Percentiles rank a stretch among this genome's conserved stretches.
Evolutionary conservation across 2,797 vertebrate genomes (phyloP).

Genomic region (Cyclopterus lumpus): DNA sequence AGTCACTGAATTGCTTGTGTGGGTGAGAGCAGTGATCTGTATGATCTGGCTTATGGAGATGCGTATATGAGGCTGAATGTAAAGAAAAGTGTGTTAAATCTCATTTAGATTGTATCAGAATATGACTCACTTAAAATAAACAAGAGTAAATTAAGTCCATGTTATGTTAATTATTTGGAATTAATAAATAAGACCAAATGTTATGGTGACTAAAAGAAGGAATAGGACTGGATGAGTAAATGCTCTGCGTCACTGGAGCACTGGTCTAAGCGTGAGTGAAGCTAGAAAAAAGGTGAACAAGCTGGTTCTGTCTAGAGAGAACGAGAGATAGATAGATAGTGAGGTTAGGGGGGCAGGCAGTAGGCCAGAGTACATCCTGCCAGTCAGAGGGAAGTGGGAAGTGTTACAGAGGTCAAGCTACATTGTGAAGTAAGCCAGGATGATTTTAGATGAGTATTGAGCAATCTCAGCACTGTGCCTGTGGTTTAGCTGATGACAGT

Average conservation of each 20-base stretch:
- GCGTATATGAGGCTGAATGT: not conserved
- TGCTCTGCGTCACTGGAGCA: not conserved
- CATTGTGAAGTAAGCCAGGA: conserved; percentile 63
- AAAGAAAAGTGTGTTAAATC: not conserved
- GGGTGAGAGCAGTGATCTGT: not conserved
- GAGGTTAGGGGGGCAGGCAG: no score
- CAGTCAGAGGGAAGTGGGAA: conserved; percentile 65
- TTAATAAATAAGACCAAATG: not conserved
- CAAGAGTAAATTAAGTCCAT: not conserved
- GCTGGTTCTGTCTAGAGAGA: not conserved
- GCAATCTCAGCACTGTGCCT: conserved; percentile 31
- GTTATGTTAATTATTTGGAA: not conserved
- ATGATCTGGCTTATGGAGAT: not conserved
- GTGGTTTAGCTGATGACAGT: conserved; percentile 10
- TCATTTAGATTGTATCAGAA: not conserved
- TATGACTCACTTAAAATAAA: not conserved
- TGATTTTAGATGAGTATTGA: conserved; percentile 60
- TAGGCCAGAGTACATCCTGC: conserved; percentile 34
- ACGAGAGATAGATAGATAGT: not conserved
- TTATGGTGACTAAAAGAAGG: not conserved
- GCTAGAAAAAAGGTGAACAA: conserved; percentile 4
- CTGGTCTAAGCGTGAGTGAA: not conserved
- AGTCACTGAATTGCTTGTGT: not conserved
- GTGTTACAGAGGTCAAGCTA: conserved; percentile 69
- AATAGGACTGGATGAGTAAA: not conserved